Evolutionary conservation across 30 jellyfish, hydroid and myxozoan genomes (phyloP).

Genomic region (Aurelia sp.): DNA sequence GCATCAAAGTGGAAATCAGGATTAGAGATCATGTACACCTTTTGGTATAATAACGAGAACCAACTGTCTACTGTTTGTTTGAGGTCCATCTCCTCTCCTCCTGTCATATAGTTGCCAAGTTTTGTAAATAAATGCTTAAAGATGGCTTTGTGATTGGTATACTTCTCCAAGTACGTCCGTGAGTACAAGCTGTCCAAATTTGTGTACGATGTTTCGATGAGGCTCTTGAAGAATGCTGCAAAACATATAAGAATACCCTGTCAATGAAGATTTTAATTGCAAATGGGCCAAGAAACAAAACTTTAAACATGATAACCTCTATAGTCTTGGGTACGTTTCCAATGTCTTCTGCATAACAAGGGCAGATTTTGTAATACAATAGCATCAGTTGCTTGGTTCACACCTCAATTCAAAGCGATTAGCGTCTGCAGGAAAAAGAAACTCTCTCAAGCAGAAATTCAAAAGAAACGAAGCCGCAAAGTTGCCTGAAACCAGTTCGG

Average conservation of each 20-base stretch:
- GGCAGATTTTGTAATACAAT: too few species aligned
- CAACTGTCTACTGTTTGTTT: slow-evolving; percentile 71
- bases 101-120: slow-evolving; percentile 75
- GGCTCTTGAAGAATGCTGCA: slow-evolving; percentile 61
- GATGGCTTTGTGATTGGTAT: slow-evolving; percentile 73
- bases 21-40: slow-evolving; percentile 83
- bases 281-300: too few species aligned
- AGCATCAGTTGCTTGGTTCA: too few species aligned
- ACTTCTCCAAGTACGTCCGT: slow-evolving; percentile 73
- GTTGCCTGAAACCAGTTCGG: too few species aligned
- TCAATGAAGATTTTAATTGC: too few species aligned
- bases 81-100: slow-evolving; percentile 86
- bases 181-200: slow-evolving; percentile 77
- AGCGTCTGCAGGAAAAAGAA: too few species aligned
- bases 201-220: slow-evolving; percentile 76
- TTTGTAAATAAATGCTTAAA: slow-evolving; percentile 67
- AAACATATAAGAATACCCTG: background rate
- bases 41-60: slow-evolving; percentile 85
- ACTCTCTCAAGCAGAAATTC: too few species aligned
- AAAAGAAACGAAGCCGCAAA: too few species aligned
- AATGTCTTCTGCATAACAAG: too few species aligned
- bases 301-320: too few species aligned
- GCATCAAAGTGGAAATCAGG: slow-evolving; percentile 60
- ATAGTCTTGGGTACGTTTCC: too few species aligned
- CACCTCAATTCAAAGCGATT: too few species aligned